Percentiles rank a stretch among this genome's conserved stretches.
phyloP scores from a whole-genome alignment of 2,797 vertebrate genomes.

The Lepilemur ruficaudatus region DNA sequence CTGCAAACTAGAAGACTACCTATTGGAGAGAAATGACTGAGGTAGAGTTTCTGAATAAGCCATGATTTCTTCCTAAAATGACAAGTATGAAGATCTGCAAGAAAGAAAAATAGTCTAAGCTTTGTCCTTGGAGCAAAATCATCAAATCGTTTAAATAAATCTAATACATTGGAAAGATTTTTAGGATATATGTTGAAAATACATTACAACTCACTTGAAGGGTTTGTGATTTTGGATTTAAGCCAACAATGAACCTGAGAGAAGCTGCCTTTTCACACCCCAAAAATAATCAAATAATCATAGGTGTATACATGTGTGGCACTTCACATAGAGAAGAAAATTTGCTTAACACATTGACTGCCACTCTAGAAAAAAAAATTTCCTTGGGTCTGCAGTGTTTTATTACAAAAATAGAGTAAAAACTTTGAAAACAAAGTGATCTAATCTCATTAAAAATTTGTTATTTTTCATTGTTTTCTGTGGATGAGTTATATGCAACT shows the following conservation, averaged over 20 bases:
- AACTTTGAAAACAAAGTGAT: too few relatives aligned
- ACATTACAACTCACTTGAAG: background rate
- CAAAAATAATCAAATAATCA: background rate
- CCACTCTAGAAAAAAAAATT: too few relatives aligned
- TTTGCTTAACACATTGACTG: background rate
- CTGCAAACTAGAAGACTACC: background rate
- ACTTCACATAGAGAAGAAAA: background rate
- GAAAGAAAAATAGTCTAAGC: conserved; percentile 26
- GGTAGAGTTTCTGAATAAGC: conserved; percentile 15
- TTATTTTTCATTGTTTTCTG: too few relatives aligned
- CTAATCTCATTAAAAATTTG: too few relatives aligned
- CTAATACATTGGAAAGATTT: conserved; percentile 6
- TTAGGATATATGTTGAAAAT: conserved; percentile 23
- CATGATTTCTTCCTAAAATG: conserved; percentile 25
- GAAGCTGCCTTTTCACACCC: conserved; percentile 17
- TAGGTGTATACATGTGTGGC: background rate
- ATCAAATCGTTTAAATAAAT: conserved; percentile 44
- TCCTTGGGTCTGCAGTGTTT: too few relatives aligned
- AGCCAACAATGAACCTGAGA: background rate
- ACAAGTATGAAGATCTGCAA: background rate
- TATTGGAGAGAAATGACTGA: background rate
- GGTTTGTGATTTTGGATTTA: background rate
- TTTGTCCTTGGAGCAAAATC: conserved; percentile 26
- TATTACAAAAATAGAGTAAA: too few relatives aligned
- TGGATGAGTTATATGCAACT: too few relatives aligned